Base-by-base conservation (phyloP, 2,888 invertebrate species). In the Operophtera brumata region DNA sequence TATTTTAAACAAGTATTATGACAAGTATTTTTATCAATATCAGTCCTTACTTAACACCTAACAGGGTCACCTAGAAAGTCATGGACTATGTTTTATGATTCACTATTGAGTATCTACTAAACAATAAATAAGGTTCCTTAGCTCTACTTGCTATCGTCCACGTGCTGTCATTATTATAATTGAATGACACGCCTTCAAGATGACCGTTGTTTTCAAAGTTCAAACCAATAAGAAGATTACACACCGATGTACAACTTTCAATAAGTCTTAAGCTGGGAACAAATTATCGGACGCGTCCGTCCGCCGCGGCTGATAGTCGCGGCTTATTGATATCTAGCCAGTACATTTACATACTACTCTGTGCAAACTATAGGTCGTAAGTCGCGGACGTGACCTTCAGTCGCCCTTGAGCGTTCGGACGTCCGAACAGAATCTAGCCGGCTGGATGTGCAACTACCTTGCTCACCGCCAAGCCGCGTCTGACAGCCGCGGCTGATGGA, bases 11-110 rank as follows among this genome's bases (percentile, higher is more conserved):
- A 64, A 65, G 65, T 61, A 54, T 56, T 65, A 64, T 65, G 61
- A 54, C 74, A 77, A 80, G 75, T 78, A 84, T 81, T 78, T 74
- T 74, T 77, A 76, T 72, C 73, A 79, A 74, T 84, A 89, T 89
- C 89, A 88, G 89, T 89, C 84, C 89, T 81, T 85, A 86, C 88
- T 89, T 89, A 89, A 81, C 66, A 70, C 60, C 86, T 86, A 89
- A 74, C 70, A 51, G 69, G 75, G 72, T 47, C 73, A 68, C 66
- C 71, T 66, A 64, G 54, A 66, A 66, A 64, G 60, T 69, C 65
- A 64, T 70, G 66, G 66, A 67, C 67, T 72, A 70, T 67, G 13
- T 63, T 63, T 65, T 65, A 20, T 60, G 63, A 60, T 61, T 62
- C 62, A 64, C 69, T 65, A 65, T 68, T 68, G 73, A 71, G 75